Percentiles rank a stretch among this genome's conserved stretches.
Evolutionary conservation across 2,113 vertebrate species (phyloP).

Genomic region (Percina caprodes): DNA sequence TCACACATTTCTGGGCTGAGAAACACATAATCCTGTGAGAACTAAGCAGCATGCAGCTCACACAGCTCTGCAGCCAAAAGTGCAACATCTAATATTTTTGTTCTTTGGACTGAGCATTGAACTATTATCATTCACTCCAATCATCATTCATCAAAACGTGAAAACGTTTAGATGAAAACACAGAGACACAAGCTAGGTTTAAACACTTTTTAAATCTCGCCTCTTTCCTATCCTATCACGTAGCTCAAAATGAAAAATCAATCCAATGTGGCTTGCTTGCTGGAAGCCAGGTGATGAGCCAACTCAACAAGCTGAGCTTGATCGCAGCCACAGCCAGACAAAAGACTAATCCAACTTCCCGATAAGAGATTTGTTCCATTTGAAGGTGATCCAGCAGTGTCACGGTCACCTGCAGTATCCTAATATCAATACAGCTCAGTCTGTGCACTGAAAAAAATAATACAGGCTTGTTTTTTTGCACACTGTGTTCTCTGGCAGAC

Average conservation of each 20-base stretch:
- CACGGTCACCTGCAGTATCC: slow-evolving; percentile 51
- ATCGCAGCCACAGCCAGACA: slow-evolving; percentile 20
- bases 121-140: slow-evolving; percentile 1
- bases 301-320: slow-evolving; percentile 14
- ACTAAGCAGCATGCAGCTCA: neutral
- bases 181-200: neutral
- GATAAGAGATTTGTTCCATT: slow-evolving; percentile 36
- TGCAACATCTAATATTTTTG: neutral
- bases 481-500: slow-evolving; percentile 37
- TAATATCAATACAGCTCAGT: slow-evolving; percentile 50
- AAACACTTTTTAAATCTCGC: neutral
- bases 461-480: slow-evolving; percentile 51
- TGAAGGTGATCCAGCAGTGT: slow-evolving; percentile 53
- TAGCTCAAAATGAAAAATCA: neutral
- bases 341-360: slow-evolving; percentile 31
- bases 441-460: slow-evolving; percentile 60
- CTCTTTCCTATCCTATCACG: too few species aligned
- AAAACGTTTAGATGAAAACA: slow-evolving; percentile 12
- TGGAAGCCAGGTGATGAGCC: slow-evolving; percentile 3
- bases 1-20: neutral
- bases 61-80: neutral
- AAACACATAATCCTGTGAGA: neutral
- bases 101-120: neutral
- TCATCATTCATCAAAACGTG: neutral
- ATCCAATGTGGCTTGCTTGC: neutral